phyloP scores from a whole-genome alignment of 2,797 vertebrate genomes.

The Tolypeutes matacus region DNA sequence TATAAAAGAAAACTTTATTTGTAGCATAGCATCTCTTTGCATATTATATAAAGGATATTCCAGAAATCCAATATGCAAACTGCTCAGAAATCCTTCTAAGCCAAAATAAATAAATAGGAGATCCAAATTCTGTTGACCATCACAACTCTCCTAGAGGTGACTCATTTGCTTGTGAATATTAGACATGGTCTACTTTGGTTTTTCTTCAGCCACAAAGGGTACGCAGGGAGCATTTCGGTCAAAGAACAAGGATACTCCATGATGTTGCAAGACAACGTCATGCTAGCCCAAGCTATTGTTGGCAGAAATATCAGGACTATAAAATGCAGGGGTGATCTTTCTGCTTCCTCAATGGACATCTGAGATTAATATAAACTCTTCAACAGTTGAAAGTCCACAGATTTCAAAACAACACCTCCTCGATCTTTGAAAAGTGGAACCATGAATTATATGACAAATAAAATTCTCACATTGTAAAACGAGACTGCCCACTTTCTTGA shows the following conservation, averaged over 20 bases:
- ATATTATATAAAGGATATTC: not conserved
- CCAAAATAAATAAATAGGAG: not conserved
- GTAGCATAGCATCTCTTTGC: not conserved
- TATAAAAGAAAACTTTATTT: not conserved
- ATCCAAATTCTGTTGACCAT: constrained; percentile 22
- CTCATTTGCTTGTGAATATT: constrained; percentile 28
- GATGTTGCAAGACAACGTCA: constrained; percentile 29
- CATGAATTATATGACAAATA: constrained; percentile 63
- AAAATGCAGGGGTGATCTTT: not conserved
- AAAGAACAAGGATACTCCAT: constrained; percentile 9
- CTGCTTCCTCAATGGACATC: constrained; percentile 30
- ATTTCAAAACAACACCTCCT: constrained; percentile 60
- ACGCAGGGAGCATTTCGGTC: not conserved
- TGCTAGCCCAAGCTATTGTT: constrained; percentile 1
- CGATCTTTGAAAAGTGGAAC: constrained; percentile 48
- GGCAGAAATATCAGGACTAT: not conserved
- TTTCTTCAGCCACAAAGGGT: not conserved
- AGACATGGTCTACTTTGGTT: not conserved
- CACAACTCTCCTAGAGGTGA: not conserved
- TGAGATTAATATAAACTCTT: constrained; percentile 64
- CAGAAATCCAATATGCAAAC: constrained; percentile 20
- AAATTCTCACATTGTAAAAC: constrained; percentile 68
- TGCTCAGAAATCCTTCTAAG: constrained; percentile 9
- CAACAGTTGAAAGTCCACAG: constrained; percentile 42
- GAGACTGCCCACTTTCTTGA: not conserved